Evolutionary conservation across 2,113 vertebrate species (phyloP).

Genomic region (Pyrgilauda ruficollis): DNA sequence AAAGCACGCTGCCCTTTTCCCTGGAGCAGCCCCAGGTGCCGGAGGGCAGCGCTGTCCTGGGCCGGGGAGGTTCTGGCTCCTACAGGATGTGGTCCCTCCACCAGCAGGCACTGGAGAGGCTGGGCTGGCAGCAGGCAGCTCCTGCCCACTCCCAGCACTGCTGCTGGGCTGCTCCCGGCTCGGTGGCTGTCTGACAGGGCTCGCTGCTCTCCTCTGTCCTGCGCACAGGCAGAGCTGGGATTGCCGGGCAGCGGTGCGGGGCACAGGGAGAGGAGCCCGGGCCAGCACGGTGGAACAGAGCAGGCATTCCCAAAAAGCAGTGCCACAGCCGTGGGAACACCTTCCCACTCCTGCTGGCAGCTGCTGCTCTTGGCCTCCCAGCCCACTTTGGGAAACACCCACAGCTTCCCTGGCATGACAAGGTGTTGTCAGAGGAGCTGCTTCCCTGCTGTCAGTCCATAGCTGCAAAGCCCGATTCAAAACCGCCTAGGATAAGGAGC

Average conservation of each 20-base stretch:
- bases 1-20: neutral
- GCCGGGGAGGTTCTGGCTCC: neutral
- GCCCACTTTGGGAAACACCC: neutral
- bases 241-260: neutral
- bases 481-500: neutral
- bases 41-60: neutral
- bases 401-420: neutral
- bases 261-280: neutral
- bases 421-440: neutral
- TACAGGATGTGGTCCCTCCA: neutral
- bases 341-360: neutral
- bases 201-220: neutral
- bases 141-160: neutral
- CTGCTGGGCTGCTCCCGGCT: neutral
- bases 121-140: neutral
- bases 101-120: neutral
- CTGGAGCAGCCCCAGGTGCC: neutral
- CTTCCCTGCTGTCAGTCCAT: neutral
- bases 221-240: neutral
- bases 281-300: neutral
- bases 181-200: neutral
- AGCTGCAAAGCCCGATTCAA: neutral
- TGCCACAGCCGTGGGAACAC: accelerated
- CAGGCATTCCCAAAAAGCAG: neutral
- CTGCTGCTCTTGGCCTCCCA: neutral